Evolutionary conservation across 2,113 vertebrate genomes (phyloP).

Genomic region (Pseudonaja textilis): DNA sequence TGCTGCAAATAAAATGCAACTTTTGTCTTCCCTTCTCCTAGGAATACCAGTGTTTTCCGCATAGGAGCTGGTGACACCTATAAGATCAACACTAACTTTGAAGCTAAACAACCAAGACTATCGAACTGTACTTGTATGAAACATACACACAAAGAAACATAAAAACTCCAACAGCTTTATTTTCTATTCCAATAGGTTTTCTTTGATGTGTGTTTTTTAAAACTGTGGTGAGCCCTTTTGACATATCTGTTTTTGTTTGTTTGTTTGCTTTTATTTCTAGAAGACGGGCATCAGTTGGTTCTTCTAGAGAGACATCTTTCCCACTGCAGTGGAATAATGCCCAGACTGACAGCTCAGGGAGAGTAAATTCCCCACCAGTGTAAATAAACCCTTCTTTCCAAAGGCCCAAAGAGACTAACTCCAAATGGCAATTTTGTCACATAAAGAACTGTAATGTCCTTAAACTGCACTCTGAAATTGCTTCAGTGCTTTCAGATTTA

Average conservation of each 20-base stretch:
- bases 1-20: not conserved
- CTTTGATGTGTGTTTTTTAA: not conserved
- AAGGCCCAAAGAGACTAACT: not conserved
- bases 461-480: slow-evolving; percentile 12
- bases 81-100: not conserved
- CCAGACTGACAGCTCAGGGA: not conserved
- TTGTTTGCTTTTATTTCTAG: not conserved
- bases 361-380: not conserved
- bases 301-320: not conserved
- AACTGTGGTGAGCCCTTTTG: not conserved
- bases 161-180: not conserved
- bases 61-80: not conserved
- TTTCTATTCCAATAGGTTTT: not conserved
- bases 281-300: not conserved
- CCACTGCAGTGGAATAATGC: not conserved
- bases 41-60: not conserved
- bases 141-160: not conserved
- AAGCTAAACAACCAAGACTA: not conserved
- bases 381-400: not conserved
- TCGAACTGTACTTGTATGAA: not conserved
- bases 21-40: not conserved
- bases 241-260: not conserved
- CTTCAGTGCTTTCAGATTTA: slow-evolving; percentile 34
- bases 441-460: slow-evolving; percentile 15
- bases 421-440: not conserved